Base-by-base conservation (phyloP, 2,113 vertebrate species). In the Peromyscus maniculatus region DNA sequence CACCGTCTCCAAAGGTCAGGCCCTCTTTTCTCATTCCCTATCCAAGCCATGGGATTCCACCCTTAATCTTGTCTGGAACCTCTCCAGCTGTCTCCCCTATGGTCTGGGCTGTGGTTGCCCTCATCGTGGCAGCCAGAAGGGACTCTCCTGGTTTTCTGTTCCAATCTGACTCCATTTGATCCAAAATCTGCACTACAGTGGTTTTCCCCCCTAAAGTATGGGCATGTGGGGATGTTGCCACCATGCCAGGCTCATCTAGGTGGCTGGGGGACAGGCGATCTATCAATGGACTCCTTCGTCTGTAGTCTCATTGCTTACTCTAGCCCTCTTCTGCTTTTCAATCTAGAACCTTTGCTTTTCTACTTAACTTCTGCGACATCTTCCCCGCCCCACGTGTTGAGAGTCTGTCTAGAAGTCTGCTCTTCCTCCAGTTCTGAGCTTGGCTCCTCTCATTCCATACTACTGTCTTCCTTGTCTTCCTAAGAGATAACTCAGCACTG, bases 101-200 rank as follows among this genome's bases (percentile, higher is more conserved):
- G 33, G n/a, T 22, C 28, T 19, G 0, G 71, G 36, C 9, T 19
- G 19, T 49, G 0, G 31, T 26, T 39, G 13, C 26, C 62, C 24
- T 28, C 62, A 4, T 21, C 67, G 2, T 52, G n/a, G n/a, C 1
- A 2, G 57, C 71, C 2, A 13, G 72, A 15, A 80, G 75, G 22
- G 26, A 39, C 52, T 31, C 46, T 39, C 21, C 10, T n/a, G 24
- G 12, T 19, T 69, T 86, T 66, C 21, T 8, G 17, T 24, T 89
- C 22, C 43, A 11, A 0, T 5, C 17, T 31, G 46, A 52, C 22
- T 71, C 16, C 0, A 0, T 12, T 49, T 12, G 22, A 21, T 6
- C 13, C 89, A 15, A 33, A 49, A 31, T 26, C 36, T 33, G 36
- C 7, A 7, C 7, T 6, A 24, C 3, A 1, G 52, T 0, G 31